Evolutionary conservation across 2,888 invertebrate genomes (phyloP), one percentile per base, ranked within the genome.

Genomic region (Ichneumoninae sp.): DNA sequence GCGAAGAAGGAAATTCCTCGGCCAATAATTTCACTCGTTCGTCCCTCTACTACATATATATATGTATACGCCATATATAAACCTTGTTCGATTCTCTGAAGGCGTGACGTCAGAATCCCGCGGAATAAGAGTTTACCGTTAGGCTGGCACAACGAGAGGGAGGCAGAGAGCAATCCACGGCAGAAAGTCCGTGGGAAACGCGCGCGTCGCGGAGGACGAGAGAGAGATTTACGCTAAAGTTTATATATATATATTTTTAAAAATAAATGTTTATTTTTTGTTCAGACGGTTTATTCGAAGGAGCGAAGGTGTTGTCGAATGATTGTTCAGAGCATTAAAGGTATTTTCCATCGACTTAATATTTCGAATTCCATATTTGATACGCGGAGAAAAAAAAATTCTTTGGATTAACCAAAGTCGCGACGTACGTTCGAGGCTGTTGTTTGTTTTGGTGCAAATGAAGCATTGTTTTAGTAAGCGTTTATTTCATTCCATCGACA

Each of bases 41-140:
- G 66, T 62, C 33, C 22, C 16, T 62, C 30, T 62, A 33, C 16
- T 62, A 5, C 16, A 62, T 62, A 19, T 52, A 52, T 52, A 52
- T 52, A 52, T 52, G n/a, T 52, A 52, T n/a, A 33, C 6, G 33
- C 33, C 33, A 6, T 40, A 40, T 40, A 40, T 40, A 10, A 40
- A 60, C 52, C 71, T 50, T 69, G 80, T 80, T 80, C 75, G 83
- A 83, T 83, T 83, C 72, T 62, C 52, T 52, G 62, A 62, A 66
- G 57, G 72, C 26, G 77, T 80, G 83, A 83, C 83, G 80, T 83
- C 83, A 80, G 68, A 68, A 60, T 80, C 60, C 52, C 80, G 72
- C 10, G 83, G 83, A 83, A 62, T 77, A 77, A 83, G 52, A 80
- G 71, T 40, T 80, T 83, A 83, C 83, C 83, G 83, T 83, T 83